Evolutionary conservation across 2,888 invertebrate species (phyloP).

Genomic region (Pachydiplax longipennis): DNA sequence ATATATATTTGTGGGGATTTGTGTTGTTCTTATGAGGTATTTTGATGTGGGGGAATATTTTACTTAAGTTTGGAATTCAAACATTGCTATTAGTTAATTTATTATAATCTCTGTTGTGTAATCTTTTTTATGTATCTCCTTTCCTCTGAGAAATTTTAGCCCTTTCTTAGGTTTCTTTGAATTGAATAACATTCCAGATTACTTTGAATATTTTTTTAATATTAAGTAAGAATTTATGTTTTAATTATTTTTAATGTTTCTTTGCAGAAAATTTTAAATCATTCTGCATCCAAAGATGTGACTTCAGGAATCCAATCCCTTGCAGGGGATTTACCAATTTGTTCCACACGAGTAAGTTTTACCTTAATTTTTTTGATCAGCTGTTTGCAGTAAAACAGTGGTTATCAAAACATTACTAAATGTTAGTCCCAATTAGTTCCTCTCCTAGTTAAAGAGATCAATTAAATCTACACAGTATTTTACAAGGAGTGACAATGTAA

Average conservation of each 20-base stretch:
- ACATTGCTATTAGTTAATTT: no score
- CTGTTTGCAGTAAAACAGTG: background rate
- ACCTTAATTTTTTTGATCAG: no score
- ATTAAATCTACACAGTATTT: background rate
- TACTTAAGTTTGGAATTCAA: no score
- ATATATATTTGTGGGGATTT: no score
- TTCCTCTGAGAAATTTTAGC: no score
- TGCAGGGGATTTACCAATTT: background rate
- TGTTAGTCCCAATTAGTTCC: background rate
- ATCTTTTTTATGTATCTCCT: no score
- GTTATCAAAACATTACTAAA: background rate
- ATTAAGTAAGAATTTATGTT: background rate
- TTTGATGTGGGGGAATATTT: no score
- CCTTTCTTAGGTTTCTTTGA: no score
- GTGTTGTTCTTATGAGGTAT: no score
- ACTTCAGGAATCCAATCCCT: background rate
- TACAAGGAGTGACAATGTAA: background rate
- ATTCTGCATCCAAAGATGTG: background rate
- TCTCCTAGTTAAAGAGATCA: background rate
- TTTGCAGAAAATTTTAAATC: background rate
- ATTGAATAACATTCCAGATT: background rate
- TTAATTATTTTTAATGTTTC: no score
- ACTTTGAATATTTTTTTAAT: background rate
- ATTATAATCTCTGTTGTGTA: no score
- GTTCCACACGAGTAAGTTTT: background rate